phyloP scores from a whole-genome alignment of 2,797 vertebrate species.

The Rhabdophis nuchalis region DNA sequence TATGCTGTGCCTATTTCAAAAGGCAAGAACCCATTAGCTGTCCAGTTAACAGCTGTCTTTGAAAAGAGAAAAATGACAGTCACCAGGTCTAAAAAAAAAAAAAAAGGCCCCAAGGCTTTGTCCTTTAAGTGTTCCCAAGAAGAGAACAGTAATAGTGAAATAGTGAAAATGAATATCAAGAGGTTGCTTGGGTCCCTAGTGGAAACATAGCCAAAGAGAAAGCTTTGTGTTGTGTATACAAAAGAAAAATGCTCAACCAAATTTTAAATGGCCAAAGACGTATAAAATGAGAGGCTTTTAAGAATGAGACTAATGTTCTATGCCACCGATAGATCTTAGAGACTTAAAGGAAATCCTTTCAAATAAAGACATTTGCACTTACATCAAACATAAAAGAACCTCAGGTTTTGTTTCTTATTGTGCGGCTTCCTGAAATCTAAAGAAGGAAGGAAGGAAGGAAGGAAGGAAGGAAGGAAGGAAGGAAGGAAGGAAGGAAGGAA shows the following conservation, averaged over 20 bases:
- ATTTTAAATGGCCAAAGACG: constrained; percentile 6
- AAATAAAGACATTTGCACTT: constrained; percentile 1
- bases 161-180: constrained; percentile 16
- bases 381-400: background rate
- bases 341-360: background rate
- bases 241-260: background rate
- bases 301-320: background rate
- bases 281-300: background rate
- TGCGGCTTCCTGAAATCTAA: background rate
- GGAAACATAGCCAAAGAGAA: background rate
- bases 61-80: constrained; percentile 6
- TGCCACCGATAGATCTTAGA: background rate
- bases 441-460: background rate
- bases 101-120: constrained; percentile 30
- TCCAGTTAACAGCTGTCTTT: constrained; percentile 25
- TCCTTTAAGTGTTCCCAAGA: background rate
- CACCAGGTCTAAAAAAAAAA: background rate
- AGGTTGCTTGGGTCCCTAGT: background rate
- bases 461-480: constrained; percentile 2
- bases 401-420: background rate
- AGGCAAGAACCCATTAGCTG: background rate
- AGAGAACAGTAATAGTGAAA: constrained; percentile 19
- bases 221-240: background rate
- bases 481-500: background rate
- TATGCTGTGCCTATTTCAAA: constrained; percentile 9